Percentiles rank a stretch among this genome's conserved stretches.
Evolutionary conservation across 2,797 vertebrate species (phyloP).

Genomic region (Cichlasoma orientale): DNA sequence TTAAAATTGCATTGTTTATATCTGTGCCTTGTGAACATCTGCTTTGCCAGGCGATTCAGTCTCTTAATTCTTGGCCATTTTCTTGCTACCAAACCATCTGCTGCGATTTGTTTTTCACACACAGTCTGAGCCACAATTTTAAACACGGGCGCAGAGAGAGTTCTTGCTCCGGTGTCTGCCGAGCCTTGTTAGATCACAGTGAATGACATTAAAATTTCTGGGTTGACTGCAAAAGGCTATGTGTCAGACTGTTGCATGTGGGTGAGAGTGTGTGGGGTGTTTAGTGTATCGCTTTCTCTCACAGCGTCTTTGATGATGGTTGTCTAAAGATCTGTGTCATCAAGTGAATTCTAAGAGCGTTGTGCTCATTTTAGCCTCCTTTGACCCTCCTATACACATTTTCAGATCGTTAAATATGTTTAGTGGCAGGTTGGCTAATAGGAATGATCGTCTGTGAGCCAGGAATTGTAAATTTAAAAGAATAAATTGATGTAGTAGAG

Average conservation of each 20-base stretch:
- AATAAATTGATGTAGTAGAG: too few relatives aligned
- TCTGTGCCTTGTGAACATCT: background rate
- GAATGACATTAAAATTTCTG: constrained; percentile 10
- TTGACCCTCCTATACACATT: constrained; percentile 9
- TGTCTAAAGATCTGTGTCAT: constrained; percentile 6
- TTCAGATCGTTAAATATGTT: constrained; percentile 30
- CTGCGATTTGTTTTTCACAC: background rate
- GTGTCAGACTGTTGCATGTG: background rate
- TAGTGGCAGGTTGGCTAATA: constrained; percentile 38
- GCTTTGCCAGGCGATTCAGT: background rate
- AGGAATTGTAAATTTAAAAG: constrained; percentile 30
- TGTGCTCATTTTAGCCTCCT: constrained; percentile 17
- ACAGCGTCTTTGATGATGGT: background rate
- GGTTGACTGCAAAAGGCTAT: background rate
- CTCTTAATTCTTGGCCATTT: background rate
- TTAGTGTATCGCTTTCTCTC: background rate
- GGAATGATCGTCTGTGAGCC: constrained; percentile 35
- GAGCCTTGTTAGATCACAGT: background rate
- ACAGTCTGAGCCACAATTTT: background rate
- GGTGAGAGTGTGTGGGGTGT: background rate
- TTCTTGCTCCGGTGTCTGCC: background rate
- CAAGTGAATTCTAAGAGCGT: background rate
- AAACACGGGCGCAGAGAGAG: background rate
- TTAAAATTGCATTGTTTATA: background rate
- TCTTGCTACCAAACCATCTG: background rate